Conservation (phyloP, 1,140 invertebrate species). For the Myzus persicae region DNA sequence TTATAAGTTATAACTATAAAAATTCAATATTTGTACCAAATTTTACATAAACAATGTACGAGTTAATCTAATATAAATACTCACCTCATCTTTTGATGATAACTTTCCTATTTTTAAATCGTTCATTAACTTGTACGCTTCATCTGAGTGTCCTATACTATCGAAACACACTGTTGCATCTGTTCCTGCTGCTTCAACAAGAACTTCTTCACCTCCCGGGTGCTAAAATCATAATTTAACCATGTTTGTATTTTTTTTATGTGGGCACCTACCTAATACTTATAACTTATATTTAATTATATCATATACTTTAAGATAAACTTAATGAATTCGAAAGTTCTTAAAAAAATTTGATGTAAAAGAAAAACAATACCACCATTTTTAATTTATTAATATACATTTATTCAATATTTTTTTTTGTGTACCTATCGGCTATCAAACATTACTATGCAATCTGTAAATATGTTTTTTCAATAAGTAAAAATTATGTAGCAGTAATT, state of each 20-base stretch:
- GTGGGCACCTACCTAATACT: no score
- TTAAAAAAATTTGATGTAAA: neutral
- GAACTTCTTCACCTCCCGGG: constrained; percentile 62
- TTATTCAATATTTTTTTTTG: no score
- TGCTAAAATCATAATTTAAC: constrained; percentile 59
- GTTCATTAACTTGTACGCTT: constrained; percentile 60
- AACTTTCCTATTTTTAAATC: constrained; percentile 60
- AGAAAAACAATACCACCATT: no score
- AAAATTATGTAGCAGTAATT: no score
- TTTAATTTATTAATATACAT: no score
- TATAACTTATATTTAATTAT: neutral
- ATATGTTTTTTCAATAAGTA: no score
- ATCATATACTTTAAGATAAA: neutral
- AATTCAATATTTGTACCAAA: neutral
- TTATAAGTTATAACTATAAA: neutral
- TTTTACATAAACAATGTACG: neutral
- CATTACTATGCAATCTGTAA: no score
- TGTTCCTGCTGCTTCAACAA: constrained; percentile 60
- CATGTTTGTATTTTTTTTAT: neutral
- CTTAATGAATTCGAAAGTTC: neutral
- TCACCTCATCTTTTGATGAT: constrained; percentile 30
- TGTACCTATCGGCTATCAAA: no score
- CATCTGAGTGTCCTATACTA: constrained; percentile 61
- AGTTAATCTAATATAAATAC: neutral
- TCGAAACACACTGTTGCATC: constrained; percentile 62